Evolutionary conservation across 2,888 invertebrate genomes (phyloP).

Genomic region (Amphipoea lucens): DNA sequence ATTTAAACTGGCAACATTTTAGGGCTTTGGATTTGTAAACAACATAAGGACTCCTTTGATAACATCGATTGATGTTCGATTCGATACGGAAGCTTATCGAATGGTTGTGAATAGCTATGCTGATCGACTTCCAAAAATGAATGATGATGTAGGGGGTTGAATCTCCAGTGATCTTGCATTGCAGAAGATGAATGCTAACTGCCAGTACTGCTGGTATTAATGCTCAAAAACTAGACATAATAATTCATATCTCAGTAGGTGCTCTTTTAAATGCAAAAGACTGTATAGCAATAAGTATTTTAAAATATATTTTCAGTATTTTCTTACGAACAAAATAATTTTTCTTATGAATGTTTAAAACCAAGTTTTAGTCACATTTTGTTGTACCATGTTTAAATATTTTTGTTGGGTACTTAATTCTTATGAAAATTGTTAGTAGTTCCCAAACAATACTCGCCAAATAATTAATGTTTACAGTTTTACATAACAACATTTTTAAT

Average conservation of each 20-base stretch:
- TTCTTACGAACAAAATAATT: not conserved
- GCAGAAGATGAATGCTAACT: not conserved
- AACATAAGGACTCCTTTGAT: too few relatives aligned
- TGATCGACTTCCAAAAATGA: not conserved
- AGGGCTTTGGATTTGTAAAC: too few relatives aligned
- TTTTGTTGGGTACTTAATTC: slow-evolving; percentile 31
- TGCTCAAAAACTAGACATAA: not conserved
- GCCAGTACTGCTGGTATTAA: not conserved
- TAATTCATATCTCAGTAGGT: slow-evolving; percentile 18
- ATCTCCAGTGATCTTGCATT: not conserved
- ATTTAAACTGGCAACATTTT: too few relatives aligned
- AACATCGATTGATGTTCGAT: too few relatives aligned
- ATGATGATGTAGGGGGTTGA: not conserved
- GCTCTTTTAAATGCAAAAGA: slow-evolving; percentile 44
- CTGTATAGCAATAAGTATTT: slow-evolving; percentile 50
- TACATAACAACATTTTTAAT: slow-evolving; percentile 32
- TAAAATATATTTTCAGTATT: slow-evolving; percentile 31
- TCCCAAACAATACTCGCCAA: slow-evolving; percentile 49
- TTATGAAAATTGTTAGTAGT: slow-evolving; percentile 39
- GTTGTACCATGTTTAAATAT: slow-evolving; percentile 16
- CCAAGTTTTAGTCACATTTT: slow-evolving; percentile 13
- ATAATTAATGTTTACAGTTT: slow-evolving; percentile 40
- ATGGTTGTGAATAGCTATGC: too few relatives aligned
- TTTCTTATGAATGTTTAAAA: not conserved
- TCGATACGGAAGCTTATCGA: too few relatives aligned